Evolutionary conservation across 2,797 vertebrate genomes (phyloP), one percentile per base, ranked within the genome.

Genomic region (Neosilurus hyrtlii): DNA sequence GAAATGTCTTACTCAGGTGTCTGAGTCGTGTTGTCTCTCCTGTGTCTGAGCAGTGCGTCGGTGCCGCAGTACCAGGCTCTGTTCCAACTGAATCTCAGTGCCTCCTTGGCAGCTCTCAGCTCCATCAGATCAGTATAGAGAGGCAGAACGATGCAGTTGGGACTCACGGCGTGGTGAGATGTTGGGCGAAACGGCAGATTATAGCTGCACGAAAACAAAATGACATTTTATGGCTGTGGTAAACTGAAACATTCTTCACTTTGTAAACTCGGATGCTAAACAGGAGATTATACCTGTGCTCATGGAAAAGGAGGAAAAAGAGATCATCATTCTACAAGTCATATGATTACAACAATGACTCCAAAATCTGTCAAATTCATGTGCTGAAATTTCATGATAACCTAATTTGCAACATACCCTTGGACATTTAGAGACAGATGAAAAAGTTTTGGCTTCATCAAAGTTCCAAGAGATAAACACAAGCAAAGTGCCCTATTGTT

Each of bases 81-180:
- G 92, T 98, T 99, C 98, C 98, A 99, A 82, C 95, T 93, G 68
- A 95, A 91, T 86, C 95, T 95, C 86, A 99, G 91, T 88, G 95
- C 95, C 82, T 96, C 95, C 77, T 91, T 91, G 30, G 96, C 93
- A 0, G 95, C 93, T 54, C 91, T 93, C 75, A 94, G 86, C 75
- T 91, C 80, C 89, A 96, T 87, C 77, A 93, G 94, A 75, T 97
- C 96, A n/a, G 93, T 89, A 75, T 94, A 92, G n/a, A 96, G 86
- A 0, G 96, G 93, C 85, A 97, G 85, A 67, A 97, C 92, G 11
- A 94, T 90, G 88, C 95, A 93, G 88, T 96, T 93, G 0, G 97
- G 97, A 88, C 98, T 99, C 83, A 99, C 96, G 0, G 95, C 95
- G 66, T 99, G 97, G 89, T 99, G 94, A 85, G 90, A 93, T 4